Percentiles rank a stretch among this genome's conserved stretches.
Evolutionary conservation across 2,797 vertebrate genomes (phyloP).

Genomic region (Holocentrus rufus): DNA sequence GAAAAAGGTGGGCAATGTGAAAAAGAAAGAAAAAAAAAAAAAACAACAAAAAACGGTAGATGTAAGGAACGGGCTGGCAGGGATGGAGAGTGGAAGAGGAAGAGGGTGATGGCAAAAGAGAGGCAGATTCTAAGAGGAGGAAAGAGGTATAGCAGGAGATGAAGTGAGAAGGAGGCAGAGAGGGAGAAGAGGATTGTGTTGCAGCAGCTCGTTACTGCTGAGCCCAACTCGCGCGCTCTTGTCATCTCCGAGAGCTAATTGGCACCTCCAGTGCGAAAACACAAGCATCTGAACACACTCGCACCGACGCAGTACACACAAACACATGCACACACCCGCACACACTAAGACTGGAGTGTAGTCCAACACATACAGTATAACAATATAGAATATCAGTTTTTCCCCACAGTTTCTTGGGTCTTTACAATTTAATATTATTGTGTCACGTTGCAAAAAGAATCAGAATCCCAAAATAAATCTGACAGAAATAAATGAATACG

Average conservation of each 20-base stretch:
- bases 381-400: neutral
- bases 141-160: conserved; percentile 44
- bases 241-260: conserved; percentile 80
- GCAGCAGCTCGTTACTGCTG: conserved; percentile 70
- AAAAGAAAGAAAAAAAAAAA: too few relatives aligned
- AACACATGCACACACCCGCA: neutral
- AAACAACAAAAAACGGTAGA: conserved; percentile 34
- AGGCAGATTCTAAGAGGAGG: conserved; percentile 34
- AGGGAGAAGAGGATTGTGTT: conserved; percentile 55
- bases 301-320: conserved; percentile 43
- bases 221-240: conserved; percentile 70
- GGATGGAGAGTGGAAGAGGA: conserved; percentile 18
- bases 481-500: neutral
- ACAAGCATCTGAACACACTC: conserved; percentile 55
- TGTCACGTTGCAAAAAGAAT: neutral
- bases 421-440: too few relatives aligned
- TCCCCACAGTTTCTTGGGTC: too few relatives aligned
- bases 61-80: conserved; percentile 42
- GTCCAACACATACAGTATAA: neutral
- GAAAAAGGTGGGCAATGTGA: conserved; percentile 41
- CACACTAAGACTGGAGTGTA: neutral
- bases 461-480: neutral
- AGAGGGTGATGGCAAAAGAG: conserved; percentile 18
- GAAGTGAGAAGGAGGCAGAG: conserved; percentile 59
- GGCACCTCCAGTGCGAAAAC: conserved; percentile 74